These are phyloP conservation scores for Leptodactylus fallax DNA, from an alignment of 2,797 vertebrate species.

Conservation along the genomic window DNA sequence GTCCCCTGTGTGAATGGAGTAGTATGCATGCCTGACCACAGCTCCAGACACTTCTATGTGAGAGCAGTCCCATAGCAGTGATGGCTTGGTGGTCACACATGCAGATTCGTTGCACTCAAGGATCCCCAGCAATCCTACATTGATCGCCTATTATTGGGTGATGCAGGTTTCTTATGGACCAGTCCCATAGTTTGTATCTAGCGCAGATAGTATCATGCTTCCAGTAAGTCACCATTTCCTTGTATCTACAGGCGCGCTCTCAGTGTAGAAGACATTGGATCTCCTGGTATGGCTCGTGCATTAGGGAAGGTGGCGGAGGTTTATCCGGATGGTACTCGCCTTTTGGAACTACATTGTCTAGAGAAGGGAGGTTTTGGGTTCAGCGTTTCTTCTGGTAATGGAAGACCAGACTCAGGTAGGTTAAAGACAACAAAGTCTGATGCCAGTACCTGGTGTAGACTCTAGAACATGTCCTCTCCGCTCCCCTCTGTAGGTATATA, in stretches of 20 bases:
- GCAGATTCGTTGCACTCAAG: too few species aligned
- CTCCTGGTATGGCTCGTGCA: constrained; percentile 75
- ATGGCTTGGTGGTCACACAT: too few species aligned
- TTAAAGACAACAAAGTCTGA: neutral
- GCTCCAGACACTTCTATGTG: too few species aligned
- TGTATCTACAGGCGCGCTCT: constrained; percentile 74
- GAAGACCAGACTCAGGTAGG: constrained; percentile 88
- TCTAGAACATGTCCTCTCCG: neutral
- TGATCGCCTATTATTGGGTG: too few species aligned
- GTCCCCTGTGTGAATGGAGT: too few species aligned
- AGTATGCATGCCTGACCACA: too few species aligned
- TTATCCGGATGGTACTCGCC: constrained; percentile 88
- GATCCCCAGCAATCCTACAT: too few species aligned
- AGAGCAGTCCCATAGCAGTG: too few species aligned
- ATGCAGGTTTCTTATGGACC: too few species aligned
- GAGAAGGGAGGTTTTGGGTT: constrained; percentile 88
- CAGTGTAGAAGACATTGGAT: constrained; percentile 83
- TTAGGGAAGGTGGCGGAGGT: constrained; percentile 85
- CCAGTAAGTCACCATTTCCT: neutral
- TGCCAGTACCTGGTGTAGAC: neutral
- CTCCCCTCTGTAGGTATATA: constrained; percentile 82
- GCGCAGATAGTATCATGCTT: neutral
- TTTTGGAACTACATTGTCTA: constrained; percentile 86
- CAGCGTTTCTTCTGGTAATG: constrained; percentile 87
- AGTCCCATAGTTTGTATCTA: too few species aligned